These are phyloP conservation scores for Botrylloides violaceus DNA, from an alignment of 23 tunicate species.

Conservation along the genomic window DNA sequence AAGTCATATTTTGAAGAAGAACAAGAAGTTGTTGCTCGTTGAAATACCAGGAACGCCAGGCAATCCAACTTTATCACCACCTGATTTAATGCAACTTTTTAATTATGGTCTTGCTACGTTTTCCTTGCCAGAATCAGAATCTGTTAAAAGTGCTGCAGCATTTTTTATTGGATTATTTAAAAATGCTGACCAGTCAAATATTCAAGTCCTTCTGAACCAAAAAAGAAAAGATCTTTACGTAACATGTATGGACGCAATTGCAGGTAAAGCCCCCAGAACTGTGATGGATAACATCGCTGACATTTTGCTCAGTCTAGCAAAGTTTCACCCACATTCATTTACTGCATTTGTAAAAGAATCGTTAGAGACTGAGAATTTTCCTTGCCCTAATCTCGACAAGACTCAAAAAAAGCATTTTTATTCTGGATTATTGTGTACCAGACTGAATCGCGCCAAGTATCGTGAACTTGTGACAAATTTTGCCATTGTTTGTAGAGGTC, in stretches of 20 bases:
- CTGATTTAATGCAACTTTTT: conserved; percentile 20
- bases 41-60: conserved; percentile 6
- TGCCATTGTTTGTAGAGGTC: conserved; percentile 72
- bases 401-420: conserved; percentile 27
- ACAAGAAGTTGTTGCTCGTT: background rate
- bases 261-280: conserved; percentile 65
- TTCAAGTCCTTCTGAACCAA: conserved; percentile 17
- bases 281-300: conserved; percentile 76
- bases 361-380: conserved; percentile 20
- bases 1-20: conserved; percentile 20
- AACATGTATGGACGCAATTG: conserved; percentile 44
- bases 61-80: background rate
- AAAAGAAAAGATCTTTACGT: conserved; percentile 30
- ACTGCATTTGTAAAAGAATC: conserved; percentile 36
- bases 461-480: conserved; percentile 82
- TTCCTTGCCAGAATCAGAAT: conserved; percentile 54
- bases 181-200: background rate
- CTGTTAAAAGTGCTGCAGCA: conserved; percentile 34
- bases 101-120: conserved; percentile 54
- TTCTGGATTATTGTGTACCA: conserved; percentile 23
- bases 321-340: conserved; percentile 18
- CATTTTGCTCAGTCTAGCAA: conserved; percentile 45
- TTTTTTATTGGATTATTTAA: conserved; percentile 45
- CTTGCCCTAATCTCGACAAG: conserved; percentile 28
- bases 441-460: conserved; percentile 34